phyloP scores from a whole-genome alignment of 2,797 vertebrate species.

The Lophura swinhoii region DNA sequence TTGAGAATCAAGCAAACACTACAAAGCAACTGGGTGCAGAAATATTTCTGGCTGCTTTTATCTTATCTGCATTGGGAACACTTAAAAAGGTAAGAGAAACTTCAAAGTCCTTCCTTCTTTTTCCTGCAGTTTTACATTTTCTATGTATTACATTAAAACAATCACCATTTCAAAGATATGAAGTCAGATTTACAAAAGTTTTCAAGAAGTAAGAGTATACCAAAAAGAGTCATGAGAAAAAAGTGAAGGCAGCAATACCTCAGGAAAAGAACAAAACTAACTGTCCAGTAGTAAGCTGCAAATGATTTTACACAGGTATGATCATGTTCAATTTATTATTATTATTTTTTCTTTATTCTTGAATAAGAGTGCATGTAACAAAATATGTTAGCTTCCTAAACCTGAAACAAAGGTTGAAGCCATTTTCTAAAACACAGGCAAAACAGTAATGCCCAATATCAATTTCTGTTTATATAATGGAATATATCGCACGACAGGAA shows the following conservation, averaged over 20 bases:
- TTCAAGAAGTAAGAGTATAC: not conserved
- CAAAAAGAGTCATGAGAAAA: not conserved
- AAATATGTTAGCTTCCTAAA: not conserved
- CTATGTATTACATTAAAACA: not conserved
- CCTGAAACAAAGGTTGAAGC: not conserved
- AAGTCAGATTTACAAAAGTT: not conserved
- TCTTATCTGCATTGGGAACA: not conserved
- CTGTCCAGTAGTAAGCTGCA: not conserved
- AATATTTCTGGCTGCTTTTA: constrained; percentile 49
- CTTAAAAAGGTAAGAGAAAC: constrained; percentile 18
- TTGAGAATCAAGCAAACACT: not conserved
- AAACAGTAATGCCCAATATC: not conserved
- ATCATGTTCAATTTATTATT: not conserved
- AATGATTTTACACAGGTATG: not conserved
- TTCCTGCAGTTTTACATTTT: not conserved
- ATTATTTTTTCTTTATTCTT: not conserved
- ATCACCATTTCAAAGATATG: not conserved
- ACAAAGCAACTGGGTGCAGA: not conserved
- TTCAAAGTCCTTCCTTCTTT: constrained; percentile 20
- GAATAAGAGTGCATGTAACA: rapidly evolving
- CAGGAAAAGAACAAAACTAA: rapidly evolving
- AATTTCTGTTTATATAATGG: not conserved
- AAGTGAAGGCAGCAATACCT: not conserved
- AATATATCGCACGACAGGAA: not conserved
- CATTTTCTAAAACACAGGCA: not conserved